These are phyloP conservation scores for human (Homo sapiens) DNA, from an alignment of 2,113 vertebrate genomes.

Conservation along the genomic window DNA sequence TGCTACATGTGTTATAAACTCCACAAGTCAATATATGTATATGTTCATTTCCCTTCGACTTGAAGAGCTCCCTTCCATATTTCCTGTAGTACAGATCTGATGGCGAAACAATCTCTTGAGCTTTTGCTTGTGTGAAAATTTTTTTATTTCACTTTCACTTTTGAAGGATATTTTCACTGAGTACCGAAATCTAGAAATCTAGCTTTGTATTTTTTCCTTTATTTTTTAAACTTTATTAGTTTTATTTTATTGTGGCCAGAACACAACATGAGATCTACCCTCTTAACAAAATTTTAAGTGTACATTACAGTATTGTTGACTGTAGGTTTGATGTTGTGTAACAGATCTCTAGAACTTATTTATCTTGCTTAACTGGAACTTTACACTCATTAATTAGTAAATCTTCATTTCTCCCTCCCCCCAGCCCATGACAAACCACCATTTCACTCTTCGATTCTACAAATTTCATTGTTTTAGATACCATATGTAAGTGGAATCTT, in stretches of 20 bases:
- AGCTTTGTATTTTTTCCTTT: neutral
- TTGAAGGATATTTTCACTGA: neutral
- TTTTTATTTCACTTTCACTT: neutral
- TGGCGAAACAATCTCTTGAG: neutral
- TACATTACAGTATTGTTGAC: neutral
- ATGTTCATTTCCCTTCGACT: neutral
- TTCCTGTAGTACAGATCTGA: neutral
- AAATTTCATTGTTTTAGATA: neutral
- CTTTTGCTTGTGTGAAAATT: neutral
- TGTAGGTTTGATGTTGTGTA: neutral
- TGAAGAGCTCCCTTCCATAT: neutral
- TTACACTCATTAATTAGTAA: neutral
- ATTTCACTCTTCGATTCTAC: neutral
- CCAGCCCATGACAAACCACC: neutral
- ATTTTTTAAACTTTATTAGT: neutral
- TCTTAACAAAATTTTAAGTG: neutral
- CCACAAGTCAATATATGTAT: neutral
- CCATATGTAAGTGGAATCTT: neutral
- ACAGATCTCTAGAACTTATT: neutral
- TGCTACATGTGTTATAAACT: neutral
- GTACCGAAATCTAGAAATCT: neutral
- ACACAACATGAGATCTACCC: neutral
- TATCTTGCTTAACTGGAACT: neutral
- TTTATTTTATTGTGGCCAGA: neutral
- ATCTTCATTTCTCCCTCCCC: neutral